phyloP scores from a whole-genome alignment of 2,888 invertebrate species.

The Agonopterix arenella region DNA sequence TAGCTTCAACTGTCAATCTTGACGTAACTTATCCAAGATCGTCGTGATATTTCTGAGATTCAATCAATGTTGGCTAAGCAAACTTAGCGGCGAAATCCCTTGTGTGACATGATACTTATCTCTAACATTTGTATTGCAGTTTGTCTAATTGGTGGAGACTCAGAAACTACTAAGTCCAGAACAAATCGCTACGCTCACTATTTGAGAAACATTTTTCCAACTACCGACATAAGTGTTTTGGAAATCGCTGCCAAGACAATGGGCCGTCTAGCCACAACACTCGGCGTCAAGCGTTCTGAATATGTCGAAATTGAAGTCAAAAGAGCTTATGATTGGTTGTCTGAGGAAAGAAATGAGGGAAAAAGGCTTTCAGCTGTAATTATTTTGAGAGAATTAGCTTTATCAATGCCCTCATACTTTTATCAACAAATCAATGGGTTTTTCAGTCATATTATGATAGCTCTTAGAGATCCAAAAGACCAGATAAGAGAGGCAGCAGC shows the following conservation, averaged over 20 bases:
- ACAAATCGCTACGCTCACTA: slow-evolving; percentile 95
- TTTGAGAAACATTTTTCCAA: slow-evolving; percentile 91
- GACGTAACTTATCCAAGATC: no score
- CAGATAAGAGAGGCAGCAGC: slow-evolving; percentile 94
- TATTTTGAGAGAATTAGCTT: slow-evolving; percentile 93
- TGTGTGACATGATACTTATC: no score
- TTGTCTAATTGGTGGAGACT: slow-evolving; percentile 93
- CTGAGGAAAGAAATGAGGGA: slow-evolving; percentile 92
- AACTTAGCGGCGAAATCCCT: no score
- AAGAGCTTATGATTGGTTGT: slow-evolving; percentile 95
- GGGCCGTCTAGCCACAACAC: slow-evolving; percentile 90
- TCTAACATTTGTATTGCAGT: slow-evolving; percentile 68
- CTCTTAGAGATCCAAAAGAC: slow-evolving; percentile 93
- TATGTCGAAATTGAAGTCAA: slow-evolving; percentile 98
- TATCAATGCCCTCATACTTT: slow-evolving; percentile 98
- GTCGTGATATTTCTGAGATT: no score
- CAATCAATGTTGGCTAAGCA: no score
- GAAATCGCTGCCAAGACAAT: slow-evolving; percentile 97
- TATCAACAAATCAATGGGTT: slow-evolving; percentile 94
- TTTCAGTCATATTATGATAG: slow-evolving; percentile 94
- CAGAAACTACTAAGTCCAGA: slow-evolving; percentile 91
- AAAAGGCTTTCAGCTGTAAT: slow-evolving; percentile 94
- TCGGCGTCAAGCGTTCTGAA: slow-evolving; percentile 94
- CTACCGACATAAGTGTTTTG: slow-evolving; percentile 92
- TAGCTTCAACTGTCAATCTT: no score